Conservation (phyloP, 37 sponge, comb jelly and placozoan genomes). For the Chondrosia reniformis region DNA sequence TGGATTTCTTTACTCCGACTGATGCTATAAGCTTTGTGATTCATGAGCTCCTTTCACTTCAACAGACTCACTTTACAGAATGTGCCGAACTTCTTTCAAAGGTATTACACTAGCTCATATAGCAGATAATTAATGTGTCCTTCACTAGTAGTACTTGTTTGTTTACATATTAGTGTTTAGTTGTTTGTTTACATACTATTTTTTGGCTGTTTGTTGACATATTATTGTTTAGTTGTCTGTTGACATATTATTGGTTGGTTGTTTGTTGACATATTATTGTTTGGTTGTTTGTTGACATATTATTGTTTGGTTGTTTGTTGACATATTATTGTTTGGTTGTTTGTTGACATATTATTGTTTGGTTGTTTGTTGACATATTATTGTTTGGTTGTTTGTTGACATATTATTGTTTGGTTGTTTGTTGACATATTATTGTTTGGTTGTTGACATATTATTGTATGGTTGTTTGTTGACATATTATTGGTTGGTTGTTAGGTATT, state of each 20-base stretch:
- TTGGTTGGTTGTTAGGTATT: background rate
- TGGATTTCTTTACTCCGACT: slow-evolving; percentile 13
- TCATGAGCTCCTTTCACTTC: slow-evolving; percentile 21
- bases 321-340: background rate
- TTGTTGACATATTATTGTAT: background rate
- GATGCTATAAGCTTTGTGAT: slow-evolving; percentile 14
- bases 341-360: too few relatives aligned
- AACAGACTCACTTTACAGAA: background rate
- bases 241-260: background rate
- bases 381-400: background rate
- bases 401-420: background rate
- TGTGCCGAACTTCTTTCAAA: slow-evolving; percentile 19
- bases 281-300: background rate
- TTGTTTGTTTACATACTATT: background rate
- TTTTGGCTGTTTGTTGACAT: background rate
- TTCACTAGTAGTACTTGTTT: background rate
- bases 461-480: background rate
- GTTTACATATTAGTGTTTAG: background rate
- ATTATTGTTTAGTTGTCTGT: background rate
- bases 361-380: background rate
- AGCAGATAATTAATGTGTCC: too few relatives aligned
- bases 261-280: too few relatives aligned
- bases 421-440: background rate
- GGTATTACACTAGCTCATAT: background rate
- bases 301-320: background rate